Evolutionary conservation across 2,888 invertebrate genomes (phyloP).

Genomic region (Heteromurus nitidus): DNA sequence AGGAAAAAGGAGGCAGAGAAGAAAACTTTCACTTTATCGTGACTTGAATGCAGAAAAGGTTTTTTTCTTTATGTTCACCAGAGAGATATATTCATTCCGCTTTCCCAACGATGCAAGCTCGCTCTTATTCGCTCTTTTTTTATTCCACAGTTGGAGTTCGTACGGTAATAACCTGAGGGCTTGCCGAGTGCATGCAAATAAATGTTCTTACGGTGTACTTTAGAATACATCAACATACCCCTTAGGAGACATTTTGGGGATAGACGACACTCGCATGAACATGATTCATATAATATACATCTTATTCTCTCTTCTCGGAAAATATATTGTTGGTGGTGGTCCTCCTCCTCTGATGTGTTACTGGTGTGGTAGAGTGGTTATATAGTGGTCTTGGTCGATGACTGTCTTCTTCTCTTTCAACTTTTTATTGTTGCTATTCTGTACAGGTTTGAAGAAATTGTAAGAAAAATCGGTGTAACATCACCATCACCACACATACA

Average conservation of each 20-base stretch:
- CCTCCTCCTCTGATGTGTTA: too few species aligned
- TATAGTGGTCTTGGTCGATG: too few species aligned
- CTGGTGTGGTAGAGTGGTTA: too few species aligned
- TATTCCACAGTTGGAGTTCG: slow-evolving; percentile 19
- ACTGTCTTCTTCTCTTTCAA: too few species aligned
- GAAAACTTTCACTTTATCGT: slow-evolving; percentile 13
- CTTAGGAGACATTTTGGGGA: slow-evolving; percentile 3
- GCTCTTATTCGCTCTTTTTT: neutral
- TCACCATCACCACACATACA: too few species aligned
- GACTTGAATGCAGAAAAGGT: neutral
- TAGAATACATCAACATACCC: neutral
- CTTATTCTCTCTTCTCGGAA: neutral
- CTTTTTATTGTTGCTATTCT: too few species aligned
- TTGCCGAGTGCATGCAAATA: slow-evolving; percentile 12
- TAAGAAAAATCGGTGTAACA: too few species aligned
- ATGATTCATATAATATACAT: neutral
- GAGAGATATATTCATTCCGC: neutral
- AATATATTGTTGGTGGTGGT: too few species aligned
- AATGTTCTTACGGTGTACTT: neutral
- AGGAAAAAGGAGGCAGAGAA: neutral
- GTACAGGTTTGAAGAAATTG: too few species aligned
- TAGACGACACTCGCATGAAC: neutral
- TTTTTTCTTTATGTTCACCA: neutral
- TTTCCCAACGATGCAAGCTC: neutral
- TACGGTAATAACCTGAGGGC: slow-evolving; percentile 24